Evolutionary conservation across 1,140 invertebrate species (phyloP).

Genomic region (Aphis craccivora): DNA sequence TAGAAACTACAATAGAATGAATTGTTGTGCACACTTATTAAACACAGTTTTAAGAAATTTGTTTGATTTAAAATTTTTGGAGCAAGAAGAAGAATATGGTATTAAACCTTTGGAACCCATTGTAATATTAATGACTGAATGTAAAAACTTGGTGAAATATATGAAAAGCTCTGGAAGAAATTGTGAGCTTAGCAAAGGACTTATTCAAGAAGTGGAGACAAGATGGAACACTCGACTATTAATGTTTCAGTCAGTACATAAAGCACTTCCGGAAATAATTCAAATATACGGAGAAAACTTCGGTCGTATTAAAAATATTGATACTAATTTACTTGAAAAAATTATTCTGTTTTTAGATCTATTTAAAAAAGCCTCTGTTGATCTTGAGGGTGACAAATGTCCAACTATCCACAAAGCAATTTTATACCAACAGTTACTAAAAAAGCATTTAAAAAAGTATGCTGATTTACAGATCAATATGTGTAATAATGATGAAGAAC

Average conservation of each 20-base stretch:
- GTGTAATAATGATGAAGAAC: background rate
- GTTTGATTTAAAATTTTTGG: background rate
- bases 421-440: background rate
- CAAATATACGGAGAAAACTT: background rate
- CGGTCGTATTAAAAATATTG: background rate
- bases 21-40: background rate
- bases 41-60: background rate
- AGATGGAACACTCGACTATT: background rate
- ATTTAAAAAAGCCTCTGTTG: background rate
- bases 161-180: background rate
- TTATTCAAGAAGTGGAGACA: background rate
- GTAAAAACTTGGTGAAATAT: background rate
- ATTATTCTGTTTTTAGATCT: background rate
- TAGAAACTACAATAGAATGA: background rate
- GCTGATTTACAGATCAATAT: background rate
- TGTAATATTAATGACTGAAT: background rate
- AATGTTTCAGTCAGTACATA: conserved; percentile 17
- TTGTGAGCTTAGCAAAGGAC: background rate
- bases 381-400: conserved; percentile 20
- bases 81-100: background rate
- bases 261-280: conserved; percentile 4
- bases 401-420: conserved; percentile 16
- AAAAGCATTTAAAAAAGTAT: background rate
- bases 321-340: background rate
- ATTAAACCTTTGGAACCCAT: background rate